Percentiles rank a stretch among this genome's conserved stretches.
phyloP scores from a whole-genome alignment of 2,797 vertebrate genomes.

The Chromis chromis region DNA sequence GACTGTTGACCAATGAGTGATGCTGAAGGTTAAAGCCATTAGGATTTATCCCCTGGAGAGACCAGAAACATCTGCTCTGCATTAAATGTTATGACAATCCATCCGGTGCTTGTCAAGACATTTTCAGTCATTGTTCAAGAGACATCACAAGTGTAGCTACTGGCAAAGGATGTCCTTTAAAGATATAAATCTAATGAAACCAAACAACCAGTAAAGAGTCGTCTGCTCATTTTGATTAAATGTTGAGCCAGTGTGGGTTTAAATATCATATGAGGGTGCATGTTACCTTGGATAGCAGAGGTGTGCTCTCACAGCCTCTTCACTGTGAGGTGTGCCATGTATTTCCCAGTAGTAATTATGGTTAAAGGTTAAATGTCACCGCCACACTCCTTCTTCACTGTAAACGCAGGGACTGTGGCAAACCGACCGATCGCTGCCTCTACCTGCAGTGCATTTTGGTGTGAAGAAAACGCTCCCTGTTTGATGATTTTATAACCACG shows the following conservation, averaged over 20 bases:
- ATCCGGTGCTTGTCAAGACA: constrained; percentile 2
- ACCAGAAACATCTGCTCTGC: constrained; percentile 5
- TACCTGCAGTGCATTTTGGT: constrained; percentile 1
- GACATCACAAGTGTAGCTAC: background rate
- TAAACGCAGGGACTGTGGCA: constrained; percentile 24
- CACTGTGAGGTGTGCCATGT: constrained; percentile 14
- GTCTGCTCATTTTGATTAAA: constrained; percentile 2
- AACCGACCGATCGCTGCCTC: constrained; percentile 17
- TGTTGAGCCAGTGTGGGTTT: background rate
- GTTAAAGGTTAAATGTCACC: constrained; percentile 15
- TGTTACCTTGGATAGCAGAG: constrained; percentile 10
- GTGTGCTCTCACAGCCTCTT: constrained; percentile 10
- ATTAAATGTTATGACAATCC: background rate
- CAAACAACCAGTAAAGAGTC: background rate
- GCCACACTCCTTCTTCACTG: background rate
- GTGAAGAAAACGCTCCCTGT: constrained; percentile 5
- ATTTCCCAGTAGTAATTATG: constrained; percentile 19
- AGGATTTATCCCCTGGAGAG: background rate
- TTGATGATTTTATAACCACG: constrained; percentile 30
- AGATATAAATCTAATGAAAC: background rate
- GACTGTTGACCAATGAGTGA: background rate
- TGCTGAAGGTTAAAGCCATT: background rate
- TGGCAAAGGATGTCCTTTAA: background rate
- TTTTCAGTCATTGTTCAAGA: background rate
- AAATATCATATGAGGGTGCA: background rate